Base-by-base conservation (phyloP, 2,113 vertebrate species). In the Prunella himalayana region DNA sequence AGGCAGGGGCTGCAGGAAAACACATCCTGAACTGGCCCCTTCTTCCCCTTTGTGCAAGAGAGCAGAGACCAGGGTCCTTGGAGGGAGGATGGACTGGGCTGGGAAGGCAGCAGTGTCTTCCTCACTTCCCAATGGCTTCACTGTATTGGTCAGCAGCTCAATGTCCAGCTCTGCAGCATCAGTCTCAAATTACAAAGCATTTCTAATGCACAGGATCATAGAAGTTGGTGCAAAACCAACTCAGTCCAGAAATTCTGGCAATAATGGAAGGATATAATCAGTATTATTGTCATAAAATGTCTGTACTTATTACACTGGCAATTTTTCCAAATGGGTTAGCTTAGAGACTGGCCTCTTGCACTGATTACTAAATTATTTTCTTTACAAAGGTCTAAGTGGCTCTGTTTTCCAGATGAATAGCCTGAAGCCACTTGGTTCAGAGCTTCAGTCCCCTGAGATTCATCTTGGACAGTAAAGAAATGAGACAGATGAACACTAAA, bases 331-430 rank as follows among this genome's bases (percentile, higher is more conserved):
- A 57, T 61, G n/a, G 39, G 20, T 15, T 94, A 78, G 51, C 81
- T 84, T 78, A 69, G 39, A 91, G 69, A 57, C 51, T 57, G 28
- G 63, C 63, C 28, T 87, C 86, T 64, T 82, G 45, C 49, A 39
- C 41, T 89, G 66, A 82, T 76, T 72, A 75, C 89, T 50, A 57
- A 91, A 89, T 85, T 76, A 64, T 87, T 84, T 94, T 92, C 94
- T 87, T 92, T 56, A 69, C 18, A 75, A 65, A 91, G 70, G 57
- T 71, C 59, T 90, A 82, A 88, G 75, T 77, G 71, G 42, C 39
- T 85, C 45, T 80, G 83, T 60, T 90, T 92, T 93, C 76, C 90
- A 93, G 82, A 93, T 61, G 24, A 82, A 94, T 54, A 80, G 66
- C 87, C 81, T 24, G 45, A 76, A 91, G 78, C 45, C 57, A 79